Percentiles rank a stretch among this genome's conserved stretches.
phyloP scores from a whole-genome alignment of 2,797 vertebrate genomes.

The Poecilia picta region DNA sequence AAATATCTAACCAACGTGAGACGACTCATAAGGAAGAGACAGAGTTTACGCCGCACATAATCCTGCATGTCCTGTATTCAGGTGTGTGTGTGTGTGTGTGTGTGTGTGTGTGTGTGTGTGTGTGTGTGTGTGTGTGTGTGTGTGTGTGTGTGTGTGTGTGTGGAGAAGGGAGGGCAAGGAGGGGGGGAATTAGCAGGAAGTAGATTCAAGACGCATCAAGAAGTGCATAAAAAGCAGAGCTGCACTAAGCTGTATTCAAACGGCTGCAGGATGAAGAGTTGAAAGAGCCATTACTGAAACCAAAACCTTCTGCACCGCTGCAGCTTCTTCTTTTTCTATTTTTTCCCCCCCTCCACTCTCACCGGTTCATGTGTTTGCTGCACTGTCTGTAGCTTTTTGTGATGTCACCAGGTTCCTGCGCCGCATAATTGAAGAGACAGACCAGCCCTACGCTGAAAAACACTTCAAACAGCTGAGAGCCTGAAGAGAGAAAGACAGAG shows the following conservation, averaged over 20 bases:
- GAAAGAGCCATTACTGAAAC: not conserved
- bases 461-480: not conserved
- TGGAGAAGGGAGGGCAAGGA: too few species aligned
- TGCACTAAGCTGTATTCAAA: not conserved
- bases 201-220: not conserved
- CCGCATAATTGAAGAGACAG: not conserved
- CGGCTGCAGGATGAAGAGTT: not conserved
- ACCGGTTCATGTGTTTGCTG: not conserved
- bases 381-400: not conserved
- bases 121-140: too few species aligned
- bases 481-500: not conserved
- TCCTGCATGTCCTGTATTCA: not conserved
- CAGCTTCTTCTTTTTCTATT: not conserved
- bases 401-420: conserved; percentile 19
- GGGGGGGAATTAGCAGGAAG: not conserved
- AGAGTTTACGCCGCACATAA: not conserved
- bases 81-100: too few species aligned
- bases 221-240: not conserved
- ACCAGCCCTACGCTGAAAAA: conserved; percentile 3
- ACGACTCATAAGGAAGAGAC: not conserved
- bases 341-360: too few species aligned
- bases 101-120: too few species aligned
- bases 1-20: not conserved
- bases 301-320: not conserved
- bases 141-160: too few species aligned